Evolutionary conservation across 2,797 vertebrate genomes (phyloP).

Genomic region (Natrix natrix): DNA sequence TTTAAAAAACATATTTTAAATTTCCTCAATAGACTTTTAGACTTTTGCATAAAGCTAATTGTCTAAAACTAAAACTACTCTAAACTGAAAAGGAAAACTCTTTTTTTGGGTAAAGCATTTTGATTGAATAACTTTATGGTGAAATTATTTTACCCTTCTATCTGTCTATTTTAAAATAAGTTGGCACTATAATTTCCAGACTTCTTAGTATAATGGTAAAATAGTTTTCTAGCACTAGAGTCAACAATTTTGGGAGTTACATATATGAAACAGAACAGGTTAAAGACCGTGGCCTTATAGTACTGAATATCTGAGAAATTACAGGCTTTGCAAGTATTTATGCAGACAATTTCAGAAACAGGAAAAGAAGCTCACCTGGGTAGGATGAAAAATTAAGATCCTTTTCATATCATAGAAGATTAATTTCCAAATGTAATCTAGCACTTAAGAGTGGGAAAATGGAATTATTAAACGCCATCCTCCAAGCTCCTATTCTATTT

Average conservation of each 20-base stretch:
- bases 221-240: not conserved
- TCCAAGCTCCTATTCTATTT: not conserved
- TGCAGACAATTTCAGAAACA: not conserved
- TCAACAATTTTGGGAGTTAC: not conserved
- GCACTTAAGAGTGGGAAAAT: conserved; percentile 7
- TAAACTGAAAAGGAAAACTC: not conserved
- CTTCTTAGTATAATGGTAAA: not conserved
- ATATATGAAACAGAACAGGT: not conserved
- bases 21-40: not conserved
- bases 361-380: not conserved
- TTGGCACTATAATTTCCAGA: not conserved
- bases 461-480: not conserved
- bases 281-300: not conserved
- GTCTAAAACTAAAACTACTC: not conserved
- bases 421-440: not conserved
- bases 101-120: not conserved
- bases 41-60: not conserved
- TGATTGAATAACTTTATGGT: not conserved
- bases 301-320: not conserved
- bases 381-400: not conserved
- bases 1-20: not conserved
- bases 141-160: not conserved
- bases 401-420: not conserved
- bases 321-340: not conserved
- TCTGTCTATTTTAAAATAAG: not conserved